Percentiles rank a stretch among this genome's conserved stretches.
Conservation (phyloP, 1,140 invertebrate genomes). For the Coenobita brevimanus region DNA sequence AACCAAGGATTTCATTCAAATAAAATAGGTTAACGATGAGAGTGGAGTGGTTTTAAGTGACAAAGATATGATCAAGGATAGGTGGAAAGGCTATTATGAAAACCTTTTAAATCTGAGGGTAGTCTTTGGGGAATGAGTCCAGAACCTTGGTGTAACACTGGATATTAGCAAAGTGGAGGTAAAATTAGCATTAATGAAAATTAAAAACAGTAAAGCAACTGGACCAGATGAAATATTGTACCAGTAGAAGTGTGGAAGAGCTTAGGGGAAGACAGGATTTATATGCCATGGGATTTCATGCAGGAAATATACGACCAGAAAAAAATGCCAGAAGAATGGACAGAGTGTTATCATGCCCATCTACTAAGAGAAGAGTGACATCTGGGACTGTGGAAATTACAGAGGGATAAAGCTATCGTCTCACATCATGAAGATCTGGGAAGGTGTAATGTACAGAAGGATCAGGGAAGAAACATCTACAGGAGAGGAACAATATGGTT, state of each 20-base stretch:
- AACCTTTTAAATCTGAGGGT: background rate
- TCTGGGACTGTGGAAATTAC: too few species aligned
- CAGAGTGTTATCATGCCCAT: background rate
- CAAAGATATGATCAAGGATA: background rate
- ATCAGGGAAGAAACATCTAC: too few species aligned
- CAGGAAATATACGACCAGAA: too few species aligned
- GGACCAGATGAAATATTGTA: background rate
- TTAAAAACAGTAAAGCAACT: background rate
- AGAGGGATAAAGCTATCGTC: too few species aligned
- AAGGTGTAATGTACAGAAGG: background rate
- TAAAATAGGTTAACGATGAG: background rate
- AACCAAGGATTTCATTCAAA: too few species aligned
- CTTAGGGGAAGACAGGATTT: background rate
- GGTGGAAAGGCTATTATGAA: too few species aligned
- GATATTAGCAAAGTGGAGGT: background rate
- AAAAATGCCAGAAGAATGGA: background rate
- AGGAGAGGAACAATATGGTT: too few species aligned
- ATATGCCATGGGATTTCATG: background rate
- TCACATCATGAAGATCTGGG: constrained; percentile 7
- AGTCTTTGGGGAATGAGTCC: background rate
- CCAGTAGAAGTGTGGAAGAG: too few species aligned
- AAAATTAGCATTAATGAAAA: background rate
- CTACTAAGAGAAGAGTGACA: background rate
- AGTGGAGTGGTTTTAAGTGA: background rate
- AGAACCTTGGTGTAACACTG: background rate